Evolutionary conservation across 2,113 vertebrate species (phyloP).

Genomic region (Conger conger): DNA sequence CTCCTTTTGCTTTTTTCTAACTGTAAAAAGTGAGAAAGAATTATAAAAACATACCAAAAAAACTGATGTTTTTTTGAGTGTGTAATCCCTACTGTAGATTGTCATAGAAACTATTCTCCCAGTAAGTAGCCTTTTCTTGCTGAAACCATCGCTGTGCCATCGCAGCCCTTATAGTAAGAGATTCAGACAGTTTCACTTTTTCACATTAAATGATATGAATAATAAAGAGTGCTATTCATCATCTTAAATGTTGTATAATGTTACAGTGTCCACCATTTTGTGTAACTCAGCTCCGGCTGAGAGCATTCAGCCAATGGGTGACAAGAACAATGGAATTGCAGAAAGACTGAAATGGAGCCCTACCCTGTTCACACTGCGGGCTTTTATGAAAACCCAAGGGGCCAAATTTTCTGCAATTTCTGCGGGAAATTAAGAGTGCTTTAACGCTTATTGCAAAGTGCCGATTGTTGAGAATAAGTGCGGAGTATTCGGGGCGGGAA

Average conservation of each 20-base stretch:
- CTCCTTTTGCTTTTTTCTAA: too few species aligned
- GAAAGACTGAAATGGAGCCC: not conserved
- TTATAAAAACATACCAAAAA: too few species aligned
- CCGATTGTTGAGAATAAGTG: not conserved
- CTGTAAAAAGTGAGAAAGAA: too few species aligned
- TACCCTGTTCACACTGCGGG: not conserved
- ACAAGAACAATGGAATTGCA: not conserved
- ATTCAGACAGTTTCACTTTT: not conserved
- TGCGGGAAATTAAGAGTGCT: conserved; percentile 45
- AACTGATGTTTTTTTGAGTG: not conserved
- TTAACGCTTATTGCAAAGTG: conserved; percentile 28
- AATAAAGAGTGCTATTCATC: not conserved
- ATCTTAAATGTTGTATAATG: too few species aligned
- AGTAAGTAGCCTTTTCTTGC: too few species aligned
- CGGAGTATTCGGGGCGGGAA: not conserved
- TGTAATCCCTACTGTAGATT: too few species aligned
- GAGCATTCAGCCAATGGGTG: not conserved
- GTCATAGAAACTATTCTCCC: too few species aligned
- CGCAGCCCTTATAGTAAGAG: too few species aligned
- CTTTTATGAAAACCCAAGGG: conserved; percentile 42
- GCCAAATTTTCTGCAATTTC: conserved; percentile 42
- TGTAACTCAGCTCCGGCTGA: not conserved
- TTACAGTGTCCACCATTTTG: not conserved
- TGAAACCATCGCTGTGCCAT: too few species aligned
- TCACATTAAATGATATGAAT: not conserved